Percentiles rank a stretch among this genome's conserved stretches.
These are phyloP conservation scores for Coilia nasus DNA, from an alignment of 2,797 vertebrate species.

Conservation along the genomic window DNA sequence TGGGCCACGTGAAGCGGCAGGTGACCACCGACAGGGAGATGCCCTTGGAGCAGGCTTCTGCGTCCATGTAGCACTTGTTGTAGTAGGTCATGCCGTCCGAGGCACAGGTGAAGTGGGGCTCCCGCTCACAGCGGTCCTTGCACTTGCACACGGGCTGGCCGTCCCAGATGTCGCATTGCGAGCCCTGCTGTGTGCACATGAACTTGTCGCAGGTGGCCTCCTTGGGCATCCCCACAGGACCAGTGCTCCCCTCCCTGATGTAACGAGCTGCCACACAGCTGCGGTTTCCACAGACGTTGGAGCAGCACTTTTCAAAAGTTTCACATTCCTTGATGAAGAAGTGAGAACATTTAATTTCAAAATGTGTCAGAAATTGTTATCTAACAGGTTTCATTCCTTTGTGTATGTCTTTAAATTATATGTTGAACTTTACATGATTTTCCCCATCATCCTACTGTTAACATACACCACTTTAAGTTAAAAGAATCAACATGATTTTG, in stretches of 20 bases:
- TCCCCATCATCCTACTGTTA: no score
- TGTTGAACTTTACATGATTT: no score
- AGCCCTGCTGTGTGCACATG: slow-evolving; percentile 96
- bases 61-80: slow-evolving; percentile 99
- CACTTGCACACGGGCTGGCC: slow-evolving; percentile 96
- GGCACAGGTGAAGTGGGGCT: slow-evolving; percentile 96
- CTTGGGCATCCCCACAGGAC: slow-evolving; percentile 87
- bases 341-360: slow-evolving; percentile 60
- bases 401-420: neutral
- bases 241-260: slow-evolving; percentile 89
- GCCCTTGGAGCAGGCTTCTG: slow-evolving; percentile 95
- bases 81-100: slow-evolving; percentile 98
- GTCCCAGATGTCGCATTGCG: slow-evolving; percentile 96
- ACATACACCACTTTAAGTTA: no score
- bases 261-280: slow-evolving; percentile 96
- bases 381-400: neutral
- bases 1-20: slow-evolving; percentile 83
- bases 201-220: slow-evolving; percentile 93
- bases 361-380: neutral
- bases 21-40: slow-evolving; percentile 80
- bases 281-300: slow-evolving; percentile 93
- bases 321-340: slow-evolving; percentile 85
- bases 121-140: slow-evolving; percentile 94
- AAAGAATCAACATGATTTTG: neutral
- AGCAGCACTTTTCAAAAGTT: slow-evolving; percentile 95